A percentile compares a stretch with the other conserved stretches of the same genome.
phyloP scores from a whole-genome alignment of 2,113 vertebrate species.

The Lonchura striata region DNA sequence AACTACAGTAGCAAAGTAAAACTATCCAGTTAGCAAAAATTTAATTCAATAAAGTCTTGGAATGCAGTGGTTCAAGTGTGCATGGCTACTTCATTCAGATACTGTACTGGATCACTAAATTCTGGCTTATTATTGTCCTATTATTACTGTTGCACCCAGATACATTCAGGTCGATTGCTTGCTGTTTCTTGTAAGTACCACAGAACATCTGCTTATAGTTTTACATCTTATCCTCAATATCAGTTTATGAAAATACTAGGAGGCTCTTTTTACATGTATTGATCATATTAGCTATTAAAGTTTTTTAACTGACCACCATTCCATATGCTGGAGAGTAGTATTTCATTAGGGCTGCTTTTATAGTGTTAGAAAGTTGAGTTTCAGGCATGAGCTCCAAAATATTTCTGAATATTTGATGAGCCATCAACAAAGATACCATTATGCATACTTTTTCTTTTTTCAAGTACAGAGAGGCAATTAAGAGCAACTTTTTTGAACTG shows the following conservation, averaged over 20 bases:
- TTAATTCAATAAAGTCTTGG: neutral
- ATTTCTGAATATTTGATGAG: neutral
- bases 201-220: neutral
- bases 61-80: neutral
- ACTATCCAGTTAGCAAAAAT: neutral
- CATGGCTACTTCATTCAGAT: neutral
- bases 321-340: neutral
- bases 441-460: neutral
- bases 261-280: neutral
- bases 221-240: neutral
- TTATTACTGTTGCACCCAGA: neutral
- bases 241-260: neutral
- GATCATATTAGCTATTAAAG: neutral
- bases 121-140: neutral
- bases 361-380: neutral
- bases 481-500: neutral
- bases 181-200: neutral
- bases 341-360: neutral
- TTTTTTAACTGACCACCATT: neutral
- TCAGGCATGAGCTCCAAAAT: neutral
- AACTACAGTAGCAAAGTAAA: neutral
- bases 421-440: neutral
- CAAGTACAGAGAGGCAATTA: neutral
- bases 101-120: neutral
- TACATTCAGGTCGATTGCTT: neutral